Base-by-base conservation (phyloP, 2,797 vertebrate species). In the Mus caroli region DNA sequence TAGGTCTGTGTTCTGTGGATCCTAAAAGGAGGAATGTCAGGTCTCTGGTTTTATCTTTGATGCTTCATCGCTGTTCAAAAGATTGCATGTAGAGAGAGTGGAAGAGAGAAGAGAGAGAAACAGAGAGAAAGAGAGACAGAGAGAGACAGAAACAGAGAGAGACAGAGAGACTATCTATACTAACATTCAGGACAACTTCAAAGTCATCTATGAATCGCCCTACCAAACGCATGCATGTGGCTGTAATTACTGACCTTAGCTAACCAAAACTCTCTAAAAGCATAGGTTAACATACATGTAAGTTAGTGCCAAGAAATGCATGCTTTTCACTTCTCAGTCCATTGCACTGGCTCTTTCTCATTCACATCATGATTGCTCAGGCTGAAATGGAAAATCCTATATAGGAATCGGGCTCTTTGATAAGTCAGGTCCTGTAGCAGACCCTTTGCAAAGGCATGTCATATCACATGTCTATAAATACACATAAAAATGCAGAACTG, bases 361-460 rank as follows among this genome's bases (percentile, higher is more conserved):
- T 64, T 62, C 4, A 77, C 7, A n/a, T 28, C 15, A 15, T 67
- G 2, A 31, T 46, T n/a, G 15, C 34, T 62, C 34, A 67, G 17
- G 7, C 54, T 52, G 43, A 14, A 62, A 43, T 37, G 10, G 1
- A 88, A 76, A 31, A 24, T 5, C 9, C 13, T 58, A 40, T 4
- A 15, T 43, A 28, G 15, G 10, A 11, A 34, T 13, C 20, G 0
- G 67, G 3, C 31, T 54, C 28, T 22, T 12, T 1, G 10, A 34
- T 62, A 1, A 1, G 20, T 5, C 12, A 0, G 1, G 4, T 37
- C 14, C 8, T 14, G 24, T 40, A 67, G 4, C 10, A 80, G n/a
- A 56, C 50, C 50, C 31, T 43, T 73, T 56, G 19, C 24, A 40
- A 73, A 71, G 19, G 22, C 8, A 0, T 4, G 24, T 3, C 62